These are phyloP conservation scores for Exocentrus adspersus DNA, from an alignment of 2,888 invertebrate species.

Conservation along the genomic window DNA sequence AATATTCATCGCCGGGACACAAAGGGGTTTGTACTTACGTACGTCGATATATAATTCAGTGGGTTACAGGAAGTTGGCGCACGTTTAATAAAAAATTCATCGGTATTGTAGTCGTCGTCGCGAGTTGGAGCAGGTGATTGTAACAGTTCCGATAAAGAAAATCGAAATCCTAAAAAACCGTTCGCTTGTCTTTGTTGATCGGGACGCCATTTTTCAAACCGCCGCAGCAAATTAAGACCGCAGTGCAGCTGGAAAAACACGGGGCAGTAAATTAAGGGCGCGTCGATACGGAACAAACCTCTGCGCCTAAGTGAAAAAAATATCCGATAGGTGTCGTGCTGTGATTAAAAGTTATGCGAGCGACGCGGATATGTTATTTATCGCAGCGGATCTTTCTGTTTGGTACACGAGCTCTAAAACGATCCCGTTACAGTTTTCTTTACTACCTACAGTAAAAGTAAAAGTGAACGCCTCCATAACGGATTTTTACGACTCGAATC, in stretches of 20 bases:
- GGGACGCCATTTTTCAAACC: background rate
- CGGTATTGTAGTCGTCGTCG: too few relatives aligned
- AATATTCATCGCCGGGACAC: too few relatives aligned
- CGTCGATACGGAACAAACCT: slow-evolving; percentile 23
- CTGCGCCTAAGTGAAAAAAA: slow-evolving; percentile 24
- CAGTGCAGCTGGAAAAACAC: slow-evolving; percentile 15
- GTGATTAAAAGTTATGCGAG: slow-evolving; percentile 23
- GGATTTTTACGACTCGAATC: too few relatives aligned
- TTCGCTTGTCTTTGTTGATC: too few relatives aligned
- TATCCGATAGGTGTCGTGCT: slow-evolving; percentile 24
- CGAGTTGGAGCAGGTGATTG: too few relatives aligned
- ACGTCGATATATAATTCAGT: background rate
- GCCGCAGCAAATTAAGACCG: background rate
- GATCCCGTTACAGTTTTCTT: too few relatives aligned
- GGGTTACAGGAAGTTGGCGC: background rate
- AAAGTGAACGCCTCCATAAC: too few relatives aligned
- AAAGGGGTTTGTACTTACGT: background rate
- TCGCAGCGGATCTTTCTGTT: too few relatives aligned
- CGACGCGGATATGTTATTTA: slow-evolving; percentile 17
- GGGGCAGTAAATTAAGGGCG: slow-evolving; percentile 12
- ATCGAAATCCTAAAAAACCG: too few relatives aligned
- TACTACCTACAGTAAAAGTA: too few relatives aligned
- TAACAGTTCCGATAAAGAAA: too few relatives aligned
- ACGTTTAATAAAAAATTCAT: background rate
- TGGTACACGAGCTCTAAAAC: too few relatives aligned